Conservation (phyloP, 2,797 vertebrate genomes). For the Eospalax fontanierii region DNA sequence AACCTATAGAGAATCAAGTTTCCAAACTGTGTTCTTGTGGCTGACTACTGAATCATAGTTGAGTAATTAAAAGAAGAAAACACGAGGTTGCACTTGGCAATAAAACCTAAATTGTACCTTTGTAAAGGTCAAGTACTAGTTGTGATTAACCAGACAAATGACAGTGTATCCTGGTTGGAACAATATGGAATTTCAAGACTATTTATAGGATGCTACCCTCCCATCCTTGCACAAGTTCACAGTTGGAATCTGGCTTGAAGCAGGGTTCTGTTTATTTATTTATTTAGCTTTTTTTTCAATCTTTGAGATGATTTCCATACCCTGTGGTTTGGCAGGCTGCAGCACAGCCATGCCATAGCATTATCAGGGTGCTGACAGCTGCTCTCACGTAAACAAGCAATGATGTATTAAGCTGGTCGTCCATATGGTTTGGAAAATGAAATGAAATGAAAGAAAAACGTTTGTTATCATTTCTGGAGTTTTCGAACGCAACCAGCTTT, state of each 20-base stretch:
- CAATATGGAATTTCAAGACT: conserved; percentile 32
- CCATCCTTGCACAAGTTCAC: conserved; percentile 54
- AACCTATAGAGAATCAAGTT: conserved; percentile 75
- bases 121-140: conserved; percentile 73
- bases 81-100: conserved; percentile 21
- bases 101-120: conserved; percentile 35
- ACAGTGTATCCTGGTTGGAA: conserved; percentile 76
- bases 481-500: conserved; percentile 81
- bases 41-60: conserved; percentile 64
- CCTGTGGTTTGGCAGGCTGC: conserved; percentile 84
- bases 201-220: conserved; percentile 43
- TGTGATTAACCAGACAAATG: conserved; percentile 74
- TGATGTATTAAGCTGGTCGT: conserved; percentile 89
- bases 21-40: conserved; percentile 71
- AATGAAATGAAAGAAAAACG: conserved; percentile 79
- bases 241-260: conserved; percentile 62
- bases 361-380: conserved; percentile 88
- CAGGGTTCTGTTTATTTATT: conserved; percentile 67
- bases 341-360: conserved; percentile 81
- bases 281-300: conserved; percentile 31
- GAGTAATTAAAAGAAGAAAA: conserved; percentile 76
- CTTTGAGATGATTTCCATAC: conserved; percentile 83
- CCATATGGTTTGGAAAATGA: conserved; percentile 88
- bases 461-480: conserved; percentile 82
- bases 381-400: conserved; percentile 88